Evolutionary conservation across 2,888 invertebrate species (phyloP), one percentile per base, ranked within the genome.

Genomic region (Calephelis perditalis): DNA sequence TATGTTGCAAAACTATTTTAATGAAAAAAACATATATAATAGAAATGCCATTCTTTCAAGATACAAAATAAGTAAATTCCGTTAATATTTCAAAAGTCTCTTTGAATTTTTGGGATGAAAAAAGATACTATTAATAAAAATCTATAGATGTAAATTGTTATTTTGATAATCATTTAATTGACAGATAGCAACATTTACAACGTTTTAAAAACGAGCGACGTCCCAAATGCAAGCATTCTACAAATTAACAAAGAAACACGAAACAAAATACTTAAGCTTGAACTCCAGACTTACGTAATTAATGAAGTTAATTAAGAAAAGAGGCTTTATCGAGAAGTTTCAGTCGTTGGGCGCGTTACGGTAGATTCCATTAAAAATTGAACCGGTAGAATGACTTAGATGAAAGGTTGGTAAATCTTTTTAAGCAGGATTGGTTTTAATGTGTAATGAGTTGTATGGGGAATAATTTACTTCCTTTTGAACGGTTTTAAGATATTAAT

Each of bases 311-410:
- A 77, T 77, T 77, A 77, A 75, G 73, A 70, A 74, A 73, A 75
- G 73, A 75, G 69, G 77, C 79, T 79, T 77, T 78, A 79, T 80
- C 70, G 73, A 71, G 70, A 79, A 81, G 71, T 78, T 78, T 55
- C 45, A 45, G 67, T 65, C 56, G 70, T 58, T 63, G 61, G 55
- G 49, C 57, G 56, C 58, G 62, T 58, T 58, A 60, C 55, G 44
- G 54, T 46, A 45, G 59, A 60, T 65, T 62, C 62, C 62, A 64
- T 63, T 66, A 65, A 66, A 67, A 66, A 64, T 65, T 65, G 63
- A 68, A 61, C 62, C 58, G 58, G 57, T 63, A 62, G 55, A 66
- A 65, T 61, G 56, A 64, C 59, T 52, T 55, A 60, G 65, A 62
- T 62, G 56, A 65, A 65, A 60, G 62, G 57, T 55, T 63, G 54